Base-by-base conservation (phyloP, 2,888 invertebrate genomes). In the Leptothorax acervorum region DNA sequence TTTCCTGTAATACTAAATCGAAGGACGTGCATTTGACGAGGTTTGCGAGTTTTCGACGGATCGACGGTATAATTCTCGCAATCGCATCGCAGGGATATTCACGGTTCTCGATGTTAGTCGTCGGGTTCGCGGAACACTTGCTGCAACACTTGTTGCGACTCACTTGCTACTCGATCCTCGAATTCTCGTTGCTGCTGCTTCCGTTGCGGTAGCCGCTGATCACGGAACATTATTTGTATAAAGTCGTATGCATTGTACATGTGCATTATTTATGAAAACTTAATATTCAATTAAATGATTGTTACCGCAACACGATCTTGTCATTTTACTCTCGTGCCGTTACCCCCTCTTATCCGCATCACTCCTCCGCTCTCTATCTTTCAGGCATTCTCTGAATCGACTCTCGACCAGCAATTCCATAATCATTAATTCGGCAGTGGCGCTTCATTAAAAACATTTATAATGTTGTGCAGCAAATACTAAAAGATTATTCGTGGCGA, bases 231-330 rank as follows among this genome's bases (percentile, higher is more conserved):
- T 93, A 92, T 90, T 92, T 94, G 94, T 93, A 94, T 92, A 93
- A 93, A 94, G 92, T 92, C 90, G 92, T 91, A 91, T 91, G 92
- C 88, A 93, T 93, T 94, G 94, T 94, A 93, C 93, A 94, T 93
- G 91, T 91, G 92, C 89, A 93, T 93, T 94, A 94, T 94, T 94
- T 94, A 94, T 93, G 93, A 92, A 89, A 78, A 90, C 18, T 92
- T 93, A 91, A 93, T 93, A 92, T 94, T 94, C 91, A 90, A 94
- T 94, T 94, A 93, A 94, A 94, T 92, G 92, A 94, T 94, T 94
- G 93, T 94, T 94, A 93, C 93, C 93, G 92, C 92, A 93, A 87
- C 55, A 83, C 18, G 60, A 85, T 51, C 57, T 65, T 82, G 55
- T 53, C 45, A 31, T 31, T 68, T 83, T 48, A 60, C 66, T 51